Base-by-base conservation (phyloP, 2,888 invertebrate species). In the Cephus rjabovi region DNA sequence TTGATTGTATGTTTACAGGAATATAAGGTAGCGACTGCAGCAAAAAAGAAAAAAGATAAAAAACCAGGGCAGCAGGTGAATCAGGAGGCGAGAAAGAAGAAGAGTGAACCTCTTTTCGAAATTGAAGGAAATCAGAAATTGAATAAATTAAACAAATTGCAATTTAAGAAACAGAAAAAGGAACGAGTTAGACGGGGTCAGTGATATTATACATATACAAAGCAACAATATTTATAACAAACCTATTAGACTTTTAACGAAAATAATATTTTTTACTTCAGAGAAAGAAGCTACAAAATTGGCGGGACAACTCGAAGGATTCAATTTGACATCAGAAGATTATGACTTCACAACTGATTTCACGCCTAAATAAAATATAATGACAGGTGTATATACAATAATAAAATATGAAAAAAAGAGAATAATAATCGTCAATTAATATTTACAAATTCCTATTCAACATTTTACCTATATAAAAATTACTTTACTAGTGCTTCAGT, bases 131-230 rank as follows among this genome's bases (percentile, higher is more conserved):
- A 95, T 89, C 93, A 93, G 87, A 92, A 93, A 81, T 87, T 94
- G 30, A 95, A 95, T 86, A 93, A 93, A 87, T 85, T 93, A 1
- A 93, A 93, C 37, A 95, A 95, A 84, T 91, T 93, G 81, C 94
- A 94, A 81, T 95, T 95, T 80, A 96, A 96, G 85, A 95, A 95
- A 82, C 93, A 94, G 84, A 95, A 94, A 86, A 95, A 95, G 85
- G 92, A 93, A 37, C 91, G 90, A 81, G 92, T 92, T 73, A 92
- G 93, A 40, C 92, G 92, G 84, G 89, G 91, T 90, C 78, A 79
- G 84, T 78, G 76, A 71, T 77, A 75, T 76, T 78, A 15, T 1
- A 69, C 34, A 31, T 1, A 69, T 35, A n/a, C 34, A n/a, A 12
- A 56, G 2, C 6, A 56, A 15, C 9, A 56, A 73, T 30, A 56